Conservation (phyloP, 1,140 invertebrate species). For the Drosophila lacertosa region DNA sequence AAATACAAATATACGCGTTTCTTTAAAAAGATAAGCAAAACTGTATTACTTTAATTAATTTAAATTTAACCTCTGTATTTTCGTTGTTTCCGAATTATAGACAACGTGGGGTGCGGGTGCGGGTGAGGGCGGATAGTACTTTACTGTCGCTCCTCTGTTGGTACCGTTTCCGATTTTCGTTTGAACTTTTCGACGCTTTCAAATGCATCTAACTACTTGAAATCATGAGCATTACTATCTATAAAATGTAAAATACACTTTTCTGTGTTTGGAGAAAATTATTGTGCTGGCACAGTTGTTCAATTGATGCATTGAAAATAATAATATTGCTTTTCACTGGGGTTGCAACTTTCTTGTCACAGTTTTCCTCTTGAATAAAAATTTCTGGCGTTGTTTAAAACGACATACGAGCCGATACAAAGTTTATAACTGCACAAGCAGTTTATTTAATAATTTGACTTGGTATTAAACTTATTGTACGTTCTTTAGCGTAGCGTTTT, state of each 20-base stretch:
- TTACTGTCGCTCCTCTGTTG: slow-evolving; percentile 50
- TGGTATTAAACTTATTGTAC: slow-evolving; percentile 58
- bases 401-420: slow-evolving; percentile 23
- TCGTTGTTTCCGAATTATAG: slow-evolving; percentile 57
- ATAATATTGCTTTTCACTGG: slow-evolving; percentile 74
- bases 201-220: slow-evolving; percentile 29
- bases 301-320: slow-evolving; percentile 42
- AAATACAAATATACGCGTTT: slow-evolving; percentile 11
- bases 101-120: slow-evolving; percentile 70
- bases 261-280: slow-evolving; percentile 22
- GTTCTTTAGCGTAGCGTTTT: slow-evolving; percentile 59
- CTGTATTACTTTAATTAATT: slow-evolving; percentile 29
- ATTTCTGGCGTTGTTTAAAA: slow-evolving; percentile 63
- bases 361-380: slow-evolving; percentile 54
- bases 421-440: slow-evolving; percentile 47
- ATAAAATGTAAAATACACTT: slow-evolving; percentile 34
- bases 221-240: slow-evolving; percentile 38
- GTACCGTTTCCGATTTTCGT: slow-evolving; percentile 26
- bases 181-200: slow-evolving; percentile 30
- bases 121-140: slow-evolving; percentile 45
- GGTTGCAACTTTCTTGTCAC: slow-evolving; percentile 59
- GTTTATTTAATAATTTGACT: slow-evolving; percentile 44
- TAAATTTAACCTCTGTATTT: slow-evolving; percentile 64
- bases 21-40: slow-evolving; percentile 12
- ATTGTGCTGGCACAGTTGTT: slow-evolving; percentile 47